These are phyloP conservation scores for Alectura lathami DNA, from an alignment of 2,113 vertebrate species.

Conservation along the genomic window DNA sequence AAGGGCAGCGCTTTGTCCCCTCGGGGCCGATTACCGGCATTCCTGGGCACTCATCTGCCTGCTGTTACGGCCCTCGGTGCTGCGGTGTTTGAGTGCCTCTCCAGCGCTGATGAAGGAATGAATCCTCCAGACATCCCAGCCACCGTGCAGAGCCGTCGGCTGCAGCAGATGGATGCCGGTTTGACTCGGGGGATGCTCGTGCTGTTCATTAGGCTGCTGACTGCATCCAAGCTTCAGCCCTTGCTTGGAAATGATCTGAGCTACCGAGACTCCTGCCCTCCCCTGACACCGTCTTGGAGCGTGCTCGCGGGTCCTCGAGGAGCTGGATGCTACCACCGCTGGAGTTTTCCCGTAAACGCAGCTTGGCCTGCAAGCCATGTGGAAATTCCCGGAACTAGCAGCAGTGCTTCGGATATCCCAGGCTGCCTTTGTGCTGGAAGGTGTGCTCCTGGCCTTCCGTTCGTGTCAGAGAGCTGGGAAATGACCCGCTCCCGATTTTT, in stretches of 20 bases:
- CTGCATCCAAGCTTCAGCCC: neutral
- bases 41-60: neutral
- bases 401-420: neutral
- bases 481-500: neutral
- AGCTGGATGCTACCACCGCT: neutral
- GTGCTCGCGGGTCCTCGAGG: rapidly evolving
- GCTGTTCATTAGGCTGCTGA: neutral
- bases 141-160: neutral
- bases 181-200: neutral
- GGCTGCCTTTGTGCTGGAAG: neutral
- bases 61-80: neutral
- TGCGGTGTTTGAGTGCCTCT: neutral
- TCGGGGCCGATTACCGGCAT: rapidly evolving
- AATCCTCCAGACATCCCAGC: neutral
- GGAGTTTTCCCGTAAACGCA: slow-evolving; percentile 2
- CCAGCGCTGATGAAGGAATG: neutral
- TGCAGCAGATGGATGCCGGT: rapidly evolving
- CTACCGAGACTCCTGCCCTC: neutral
- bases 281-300: neutral
- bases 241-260: neutral
- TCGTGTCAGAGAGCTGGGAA: neutral
- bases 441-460: neutral
- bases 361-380: neutral
- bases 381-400: neutral
- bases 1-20: neutral